A percentile compares a stretch with the other conserved stretches of the same genome.
These are phyloP conservation scores for Caenorhabditis sp. DNA, from an alignment of 2,888 invertebrate species.

Conservation along the genomic window DNA sequence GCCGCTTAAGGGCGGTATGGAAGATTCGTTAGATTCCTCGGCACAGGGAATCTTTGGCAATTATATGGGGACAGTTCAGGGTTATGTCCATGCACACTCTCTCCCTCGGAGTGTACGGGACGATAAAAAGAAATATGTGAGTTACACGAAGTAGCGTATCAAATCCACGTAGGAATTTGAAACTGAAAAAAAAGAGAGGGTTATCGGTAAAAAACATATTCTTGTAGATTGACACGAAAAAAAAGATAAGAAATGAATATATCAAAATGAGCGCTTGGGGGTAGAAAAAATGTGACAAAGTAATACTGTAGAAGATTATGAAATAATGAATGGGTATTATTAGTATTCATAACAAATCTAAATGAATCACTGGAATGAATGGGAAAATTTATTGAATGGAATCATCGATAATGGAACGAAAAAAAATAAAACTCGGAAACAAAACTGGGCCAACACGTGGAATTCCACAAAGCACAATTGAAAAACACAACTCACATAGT, in stretches of 20 bases:
- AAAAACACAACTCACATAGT: too few relatives aligned
- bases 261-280: too few relatives aligned
- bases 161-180: constrained; percentile 14
- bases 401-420: too few relatives aligned
- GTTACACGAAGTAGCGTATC: constrained; percentile 26
- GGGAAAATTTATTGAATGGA: too few relatives aligned
- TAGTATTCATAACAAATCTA: too few relatives aligned
- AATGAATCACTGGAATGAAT: too few relatives aligned
- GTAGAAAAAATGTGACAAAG: too few relatives aligned
- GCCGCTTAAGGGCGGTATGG: constrained; percentile 51
- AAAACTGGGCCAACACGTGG: too few relatives aligned
- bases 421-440: too few relatives aligned
- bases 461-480: too few relatives aligned
- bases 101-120: constrained; percentile 56
- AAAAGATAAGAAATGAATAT: not conserved
- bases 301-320: too few relatives aligned
- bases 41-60: constrained; percentile 49
- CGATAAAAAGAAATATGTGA: constrained; percentile 7
- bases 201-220: not conserved
- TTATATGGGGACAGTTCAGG: constrained; percentile 45
- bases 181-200: not conserved
- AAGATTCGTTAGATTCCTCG: constrained; percentile 56
- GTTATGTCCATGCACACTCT: constrained; percentile 54
- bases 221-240: not conserved
- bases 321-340: too few relatives aligned